Evolutionary conservation across 2,888 invertebrate genomes (phyloP).

Genomic region (Theretra japonica): DNA sequence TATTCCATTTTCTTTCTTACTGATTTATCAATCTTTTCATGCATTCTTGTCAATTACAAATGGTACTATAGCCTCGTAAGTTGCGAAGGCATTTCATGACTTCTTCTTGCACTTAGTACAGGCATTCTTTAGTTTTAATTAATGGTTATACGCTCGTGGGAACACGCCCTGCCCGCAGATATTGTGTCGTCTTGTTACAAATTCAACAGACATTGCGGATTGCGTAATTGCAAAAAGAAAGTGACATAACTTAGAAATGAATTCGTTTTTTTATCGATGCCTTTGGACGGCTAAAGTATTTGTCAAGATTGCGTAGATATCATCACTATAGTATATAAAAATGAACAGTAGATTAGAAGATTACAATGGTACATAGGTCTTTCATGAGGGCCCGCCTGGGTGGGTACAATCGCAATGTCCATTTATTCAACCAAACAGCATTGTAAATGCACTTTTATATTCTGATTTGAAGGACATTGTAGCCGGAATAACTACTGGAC

Average conservation of each 20-base stretch:
- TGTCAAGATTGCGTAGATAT: too few species aligned
- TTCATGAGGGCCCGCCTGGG: too few species aligned
- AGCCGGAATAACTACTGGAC: too few species aligned
- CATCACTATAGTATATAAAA: too few species aligned
- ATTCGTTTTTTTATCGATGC: background rate
- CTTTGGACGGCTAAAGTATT: background rate
- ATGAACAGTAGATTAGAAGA: too few species aligned
- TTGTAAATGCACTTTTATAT: too few species aligned
- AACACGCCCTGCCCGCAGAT: constrained; percentile 1
- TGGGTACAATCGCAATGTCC: too few species aligned
- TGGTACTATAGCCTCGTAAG: background rate
- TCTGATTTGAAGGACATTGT: too few species aligned
- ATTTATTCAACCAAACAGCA: too few species aligned
- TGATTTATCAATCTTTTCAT: constrained; percentile 23
- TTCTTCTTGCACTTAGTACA: constrained; percentile 23
- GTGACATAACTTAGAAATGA: constrained; percentile 7
- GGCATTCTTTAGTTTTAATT: constrained; percentile 10
- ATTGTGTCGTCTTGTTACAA: background rate
- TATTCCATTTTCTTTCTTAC: constrained; percentile 14
- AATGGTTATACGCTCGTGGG: constrained; percentile 24
- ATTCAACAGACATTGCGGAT: constrained; percentile 3
- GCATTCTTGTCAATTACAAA: constrained; percentile 18
- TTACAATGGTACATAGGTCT: too few species aligned
- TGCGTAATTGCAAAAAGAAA: constrained; percentile 17
- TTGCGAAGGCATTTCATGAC: constrained; percentile 9